Evolutionary conservation across 2,888 invertebrate species (phyloP), one percentile per base, ranked within the genome.

Genomic region (Athrips mouffetella): DNA sequence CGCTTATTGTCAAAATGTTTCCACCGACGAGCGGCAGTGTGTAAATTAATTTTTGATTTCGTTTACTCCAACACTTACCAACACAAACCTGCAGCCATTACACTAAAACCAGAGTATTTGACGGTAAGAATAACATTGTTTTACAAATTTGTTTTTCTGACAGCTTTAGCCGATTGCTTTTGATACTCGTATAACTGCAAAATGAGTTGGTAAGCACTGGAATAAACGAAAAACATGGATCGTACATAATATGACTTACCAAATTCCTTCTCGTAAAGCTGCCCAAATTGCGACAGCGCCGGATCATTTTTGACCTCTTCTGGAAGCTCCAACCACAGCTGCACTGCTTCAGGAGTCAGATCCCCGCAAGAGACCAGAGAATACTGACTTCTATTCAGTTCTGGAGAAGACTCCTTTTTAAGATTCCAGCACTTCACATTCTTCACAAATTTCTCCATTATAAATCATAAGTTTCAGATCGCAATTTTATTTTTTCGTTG

Each of bases 261-360:
- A 51, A 76, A 73, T 23, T 84, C 83, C 47, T 81, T 87, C 50
- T 91, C 90, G 47, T 90, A 90, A 55, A 83, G 82, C 51, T 79
- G 82, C 49, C 87, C 75, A 58, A 92, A 92, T 6, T 90, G 87
- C 16, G 90, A 91, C 66, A 93, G 76, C 27, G 91, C 91, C 0
- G 93, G 92, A 67, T 93, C 92, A 53, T 92, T 89, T 40, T 92
- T 91, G 53, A 93, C 90, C 55, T 91, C 90, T 50, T 91, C 90
- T 0, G 93, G 93, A 5, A 93, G 62, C 5, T 89, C 89, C 16
- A 90, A 79, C 92, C 93, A 93, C 11, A 92, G 89, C 62, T 91
- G 91, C 6, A 92, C 71, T 0, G 91, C 89, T 0, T 90, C 90
- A 11, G 91, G 89, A 0, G 90, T 91, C 51, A 91, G 75, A 54